Percentiles rank a stretch among this genome's conserved stretches.
Conservation (phyloP, 2,888 invertebrate genomes). For the Allophyes oxyacanthae region DNA sequence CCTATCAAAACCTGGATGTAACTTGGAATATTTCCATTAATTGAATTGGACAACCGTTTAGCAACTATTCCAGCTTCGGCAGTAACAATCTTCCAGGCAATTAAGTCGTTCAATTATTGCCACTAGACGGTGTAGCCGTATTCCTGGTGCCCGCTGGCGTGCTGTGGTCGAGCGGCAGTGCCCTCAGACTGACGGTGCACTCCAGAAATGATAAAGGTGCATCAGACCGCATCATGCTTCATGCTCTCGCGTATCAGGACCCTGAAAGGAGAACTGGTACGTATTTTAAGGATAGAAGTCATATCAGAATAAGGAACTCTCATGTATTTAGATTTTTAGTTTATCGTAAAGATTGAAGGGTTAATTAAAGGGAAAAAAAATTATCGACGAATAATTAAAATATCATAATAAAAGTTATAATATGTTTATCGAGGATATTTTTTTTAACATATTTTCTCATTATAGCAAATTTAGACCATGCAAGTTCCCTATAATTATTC, state of each 20-base stretch:
- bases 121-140: conserved; percentile 80
- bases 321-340: conserved; percentile 4
- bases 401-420: too few species aligned
- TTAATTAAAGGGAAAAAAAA: too few species aligned
- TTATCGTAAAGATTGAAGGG: too few species aligned
- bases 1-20: too few species aligned
- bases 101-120: conserved; percentile 29
- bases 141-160: conserved; percentile 90
- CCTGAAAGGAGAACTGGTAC: conserved; percentile 95
- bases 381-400: too few species aligned
- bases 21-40: background rate
- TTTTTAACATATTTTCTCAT: too few species aligned
- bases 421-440: too few species aligned
- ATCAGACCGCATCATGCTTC: conserved; percentile 93
- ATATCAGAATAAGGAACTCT: too few species aligned
- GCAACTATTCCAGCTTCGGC: conserved; percentile 1
- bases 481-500: too few species aligned
- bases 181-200: conserved; percentile 78
- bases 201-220: conserved; percentile 96
- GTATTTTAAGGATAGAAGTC: background rate
- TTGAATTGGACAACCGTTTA: conserved; percentile 11
- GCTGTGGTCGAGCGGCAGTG: conserved; percentile 87
- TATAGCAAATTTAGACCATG: too few species aligned
- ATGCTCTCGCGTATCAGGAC: conserved; percentile 95
- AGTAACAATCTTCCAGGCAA: conserved; percentile 36